These are phyloP conservation scores for Xyrauchen texanus DNA, from an alignment of 2,113 vertebrate genomes.

Conservation along the genomic window DNA sequence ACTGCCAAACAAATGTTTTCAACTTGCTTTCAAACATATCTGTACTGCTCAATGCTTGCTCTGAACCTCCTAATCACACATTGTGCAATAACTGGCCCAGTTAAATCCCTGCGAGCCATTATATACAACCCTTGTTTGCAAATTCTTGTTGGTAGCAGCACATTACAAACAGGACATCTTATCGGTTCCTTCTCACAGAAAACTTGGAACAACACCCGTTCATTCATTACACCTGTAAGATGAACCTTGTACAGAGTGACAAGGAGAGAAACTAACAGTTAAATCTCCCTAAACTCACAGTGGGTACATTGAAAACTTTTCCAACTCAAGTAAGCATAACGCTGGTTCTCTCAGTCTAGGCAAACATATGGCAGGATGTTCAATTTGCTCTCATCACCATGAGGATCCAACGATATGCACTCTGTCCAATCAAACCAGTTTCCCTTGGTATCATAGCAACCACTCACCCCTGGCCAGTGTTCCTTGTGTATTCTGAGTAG, in stretches of 20 bases:
- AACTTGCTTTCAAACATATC: conserved; percentile 61
- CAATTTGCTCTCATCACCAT: conserved; percentile 91
- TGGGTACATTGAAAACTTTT: conserved; percentile 71
- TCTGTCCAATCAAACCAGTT: conserved; percentile 98
- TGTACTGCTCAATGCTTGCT: conserved; percentile 66
- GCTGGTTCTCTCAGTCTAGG: conserved; percentile 89
- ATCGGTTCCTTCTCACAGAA: conserved; percentile 66
- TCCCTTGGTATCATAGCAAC: conserved; percentile 93
- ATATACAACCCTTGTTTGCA: conserved; percentile 71
- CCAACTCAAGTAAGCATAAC: conserved; percentile 60
- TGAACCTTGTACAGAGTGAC: conserved; percentile 65
- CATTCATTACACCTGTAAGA: conserved; percentile 64
- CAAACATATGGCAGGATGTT: conserved; percentile 99
- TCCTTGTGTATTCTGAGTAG: conserved; percentile 83
- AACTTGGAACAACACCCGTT: conserved; percentile 69
- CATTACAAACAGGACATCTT: conserved; percentile 77
- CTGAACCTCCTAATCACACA: conserved; percentile 59
- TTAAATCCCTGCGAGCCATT: conserved; percentile 65
- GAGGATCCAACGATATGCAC: conserved; percentile 96
- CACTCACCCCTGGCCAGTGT: conserved; percentile 92
- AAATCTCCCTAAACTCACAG: conserved; percentile 71
- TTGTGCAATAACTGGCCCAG: conserved; percentile 61
- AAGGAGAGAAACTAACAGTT: conserved; percentile 56
- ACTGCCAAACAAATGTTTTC: conserved; percentile 63
- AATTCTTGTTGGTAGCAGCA: conserved; percentile 86